Percentiles rank a stretch among this genome's conserved stretches.
Conservation (phyloP, 1,140 invertebrate species). For the Limonius californicus region DNA sequence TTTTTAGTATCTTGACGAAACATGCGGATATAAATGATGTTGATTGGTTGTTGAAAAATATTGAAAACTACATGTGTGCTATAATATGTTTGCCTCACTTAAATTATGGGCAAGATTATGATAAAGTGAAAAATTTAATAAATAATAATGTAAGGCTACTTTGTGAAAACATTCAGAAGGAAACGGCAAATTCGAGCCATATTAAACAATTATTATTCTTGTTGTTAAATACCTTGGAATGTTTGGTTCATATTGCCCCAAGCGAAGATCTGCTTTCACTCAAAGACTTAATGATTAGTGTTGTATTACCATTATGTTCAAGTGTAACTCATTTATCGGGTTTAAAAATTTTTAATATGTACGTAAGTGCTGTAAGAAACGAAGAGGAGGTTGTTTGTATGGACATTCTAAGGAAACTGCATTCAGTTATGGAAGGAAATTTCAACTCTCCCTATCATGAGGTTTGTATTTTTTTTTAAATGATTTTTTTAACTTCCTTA, state of each 20-base stretch:
- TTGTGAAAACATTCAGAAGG: slow-evolving; percentile 16
- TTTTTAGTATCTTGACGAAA: background rate
- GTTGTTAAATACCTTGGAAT: slow-evolving; percentile 54
- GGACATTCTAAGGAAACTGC: slow-evolving; percentile 51
- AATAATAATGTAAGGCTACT: slow-evolving; percentile 34
- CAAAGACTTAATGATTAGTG: slow-evolving; percentile 25
- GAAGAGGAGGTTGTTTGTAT: slow-evolving; percentile 48
- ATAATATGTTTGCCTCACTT: slow-evolving; percentile 61
- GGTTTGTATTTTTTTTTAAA: slow-evolving; percentile 41
- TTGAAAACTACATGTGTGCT: slow-evolving; percentile 51
- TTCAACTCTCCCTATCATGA: slow-evolving; percentile 62
- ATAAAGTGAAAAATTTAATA: slow-evolving; percentile 37
- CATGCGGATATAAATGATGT: background rate
- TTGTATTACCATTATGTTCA: slow-evolving; percentile 26
- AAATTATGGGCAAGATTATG: slow-evolving; percentile 30
- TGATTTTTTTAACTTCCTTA: no score
- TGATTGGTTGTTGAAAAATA: slow-evolving; percentile 24
- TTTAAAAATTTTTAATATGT: slow-evolving; percentile 50
- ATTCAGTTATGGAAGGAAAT: slow-evolving; percentile 53
- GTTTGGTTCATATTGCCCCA: slow-evolving; percentile 53
- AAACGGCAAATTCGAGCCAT: background rate
- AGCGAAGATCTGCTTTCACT: slow-evolving; percentile 28
- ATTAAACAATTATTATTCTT: slow-evolving; percentile 50
- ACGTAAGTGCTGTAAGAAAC: slow-evolving; percentile 45
- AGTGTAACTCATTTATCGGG: slow-evolving; percentile 20